A percentile compares a stretch with the other conserved stretches of the same genome.
Evolutionary conservation across 2,797 vertebrate genomes (phyloP).

Genomic region (Poeciliopsis infans): DNA sequence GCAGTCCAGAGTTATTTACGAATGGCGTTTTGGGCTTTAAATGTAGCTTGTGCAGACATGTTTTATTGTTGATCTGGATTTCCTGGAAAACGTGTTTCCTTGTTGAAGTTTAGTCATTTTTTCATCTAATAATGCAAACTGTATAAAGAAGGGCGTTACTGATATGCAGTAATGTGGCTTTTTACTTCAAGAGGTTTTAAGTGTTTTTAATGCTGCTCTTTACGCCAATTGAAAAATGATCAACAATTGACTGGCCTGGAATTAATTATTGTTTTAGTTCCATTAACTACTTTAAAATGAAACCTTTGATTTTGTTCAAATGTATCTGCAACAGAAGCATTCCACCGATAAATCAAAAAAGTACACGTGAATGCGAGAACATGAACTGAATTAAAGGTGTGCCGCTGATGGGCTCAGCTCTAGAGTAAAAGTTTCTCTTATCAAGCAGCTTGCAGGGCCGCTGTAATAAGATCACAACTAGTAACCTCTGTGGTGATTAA

Average conservation of each 20-base stretch:
- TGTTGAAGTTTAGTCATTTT: not conserved
- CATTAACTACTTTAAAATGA: not conserved
- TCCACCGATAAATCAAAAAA: not conserved
- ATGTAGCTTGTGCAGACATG: not conserved
- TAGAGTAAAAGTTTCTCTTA: not conserved
- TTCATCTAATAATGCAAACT: not conserved
- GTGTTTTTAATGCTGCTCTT: not conserved
- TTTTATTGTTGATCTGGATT: not conserved
- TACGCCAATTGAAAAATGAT: not conserved
- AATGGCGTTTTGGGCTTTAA: not conserved
- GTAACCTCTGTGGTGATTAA: conserved; percentile 33
- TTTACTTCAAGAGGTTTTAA: not conserved
- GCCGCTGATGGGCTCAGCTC: not conserved
- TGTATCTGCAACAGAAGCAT: not conserved
- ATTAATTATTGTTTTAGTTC: not conserved
- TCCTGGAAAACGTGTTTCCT: not conserved
- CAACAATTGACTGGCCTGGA: not conserved
- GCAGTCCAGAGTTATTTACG: not conserved
- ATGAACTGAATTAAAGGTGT: not conserved
- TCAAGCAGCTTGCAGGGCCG: not conserved
- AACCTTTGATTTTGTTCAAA: not conserved
- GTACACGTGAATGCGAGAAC: not conserved
- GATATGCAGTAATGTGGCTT: not conserved
- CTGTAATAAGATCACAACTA: conserved; percentile 5
- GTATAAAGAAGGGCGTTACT: not conserved